These are phyloP conservation scores for Aselliscus stoliczkanus DNA, from an alignment of 2,797 vertebrate genomes.

Conservation along the genomic window DNA sequence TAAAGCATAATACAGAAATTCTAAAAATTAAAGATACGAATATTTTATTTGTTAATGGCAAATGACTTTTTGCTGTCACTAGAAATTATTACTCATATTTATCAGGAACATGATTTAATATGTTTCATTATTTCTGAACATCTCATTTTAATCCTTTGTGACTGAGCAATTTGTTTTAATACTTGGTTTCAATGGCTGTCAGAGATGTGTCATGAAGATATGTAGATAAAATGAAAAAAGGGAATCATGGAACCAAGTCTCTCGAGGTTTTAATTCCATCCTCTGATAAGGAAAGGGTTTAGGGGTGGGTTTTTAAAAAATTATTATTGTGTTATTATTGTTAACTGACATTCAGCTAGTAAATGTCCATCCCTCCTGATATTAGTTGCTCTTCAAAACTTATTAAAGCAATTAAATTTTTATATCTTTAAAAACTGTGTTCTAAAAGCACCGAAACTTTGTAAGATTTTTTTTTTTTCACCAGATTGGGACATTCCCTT, in stretches of 20 bases:
- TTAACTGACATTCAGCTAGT: neutral
- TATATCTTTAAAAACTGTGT: neutral
- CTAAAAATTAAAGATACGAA: neutral
- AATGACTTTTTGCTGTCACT: neutral
- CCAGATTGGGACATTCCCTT: neutral
- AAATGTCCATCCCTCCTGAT: neutral
- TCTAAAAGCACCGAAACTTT: neutral
- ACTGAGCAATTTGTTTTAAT: neutral
- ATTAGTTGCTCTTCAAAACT: neutral
- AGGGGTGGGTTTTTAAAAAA: neutral
- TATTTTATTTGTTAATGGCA: neutral
- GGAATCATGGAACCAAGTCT: neutral
- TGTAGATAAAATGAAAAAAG: neutral
- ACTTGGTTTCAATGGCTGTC: neutral
- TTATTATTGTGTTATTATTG: neutral
- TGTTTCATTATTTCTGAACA: slow-evolving; percentile 5
- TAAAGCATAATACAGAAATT: neutral
- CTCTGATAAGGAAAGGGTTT: neutral
- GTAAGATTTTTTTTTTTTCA: neutral
- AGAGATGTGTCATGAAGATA: neutral
- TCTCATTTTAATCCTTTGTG: neutral
- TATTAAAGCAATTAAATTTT: neutral
- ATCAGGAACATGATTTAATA: neutral
- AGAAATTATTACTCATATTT: neutral
- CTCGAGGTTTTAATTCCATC: neutral